phyloP scores from a whole-genome alignment of 2,888 invertebrate genomes.

The Thymelicus acteon region DNA sequence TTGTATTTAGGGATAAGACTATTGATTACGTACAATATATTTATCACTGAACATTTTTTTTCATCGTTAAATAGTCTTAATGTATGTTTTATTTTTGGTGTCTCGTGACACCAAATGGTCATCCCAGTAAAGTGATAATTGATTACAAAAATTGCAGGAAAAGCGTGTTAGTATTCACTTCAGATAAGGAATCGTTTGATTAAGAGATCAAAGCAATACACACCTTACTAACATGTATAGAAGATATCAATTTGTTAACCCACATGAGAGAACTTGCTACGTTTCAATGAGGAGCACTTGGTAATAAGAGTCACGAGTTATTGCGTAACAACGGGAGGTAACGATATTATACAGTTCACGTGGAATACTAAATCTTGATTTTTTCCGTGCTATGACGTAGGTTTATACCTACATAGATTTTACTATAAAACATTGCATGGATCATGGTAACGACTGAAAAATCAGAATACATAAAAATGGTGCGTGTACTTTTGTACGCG shows the following conservation, averaged over 20 bases:
- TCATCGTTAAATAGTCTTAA: no score
- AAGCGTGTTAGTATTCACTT: constrained; percentile 65
- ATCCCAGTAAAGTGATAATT: constrained; percentile 57
- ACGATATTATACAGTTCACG: constrained; percentile 68
- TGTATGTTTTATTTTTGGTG: no score
- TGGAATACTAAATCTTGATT: constrained; percentile 58
- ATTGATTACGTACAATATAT: no score
- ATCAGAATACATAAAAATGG: no score
- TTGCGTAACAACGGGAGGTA: constrained; percentile 70
- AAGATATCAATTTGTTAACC: constrained; percentile 55
- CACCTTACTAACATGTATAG: constrained; percentile 48
- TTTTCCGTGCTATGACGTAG: constrained; percentile 23
- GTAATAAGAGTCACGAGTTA: constrained; percentile 81
- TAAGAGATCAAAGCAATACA: constrained; percentile 44
- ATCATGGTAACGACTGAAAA: no score
- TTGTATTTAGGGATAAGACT: no score
- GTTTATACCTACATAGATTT: no score
- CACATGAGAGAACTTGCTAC: constrained; percentile 57
- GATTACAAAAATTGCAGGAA: constrained; percentile 62
- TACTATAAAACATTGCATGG: no score
- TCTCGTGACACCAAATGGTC: constrained; percentile 36
- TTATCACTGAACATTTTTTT: no score
- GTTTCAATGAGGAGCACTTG: constrained; percentile 59
- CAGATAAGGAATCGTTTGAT: constrained; percentile 55
- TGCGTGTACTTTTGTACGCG: no score